Conservation (phyloP, 2,797 vertebrate genomes). For the Sandelia bainsii region DNA sequence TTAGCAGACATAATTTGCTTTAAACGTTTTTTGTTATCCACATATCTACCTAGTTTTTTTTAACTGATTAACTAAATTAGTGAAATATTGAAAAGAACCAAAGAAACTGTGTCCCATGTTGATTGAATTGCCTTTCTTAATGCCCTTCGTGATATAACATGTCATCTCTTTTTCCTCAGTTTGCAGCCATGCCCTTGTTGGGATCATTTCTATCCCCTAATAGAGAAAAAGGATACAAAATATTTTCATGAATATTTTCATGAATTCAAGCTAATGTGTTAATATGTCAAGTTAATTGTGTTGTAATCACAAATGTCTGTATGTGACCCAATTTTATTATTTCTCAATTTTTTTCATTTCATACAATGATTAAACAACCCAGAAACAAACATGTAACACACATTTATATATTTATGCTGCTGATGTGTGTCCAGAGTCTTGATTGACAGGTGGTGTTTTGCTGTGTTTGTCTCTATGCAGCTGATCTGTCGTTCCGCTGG, state of each 20-base stretch:
- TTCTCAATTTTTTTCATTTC: not conserved
- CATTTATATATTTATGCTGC: constrained; percentile 47
- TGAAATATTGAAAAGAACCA: constrained; percentile 34
- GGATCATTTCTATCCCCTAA: constrained; percentile 1
- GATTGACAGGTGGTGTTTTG: constrained; percentile 60
- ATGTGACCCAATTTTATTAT: not conserved
- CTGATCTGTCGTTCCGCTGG: constrained; percentile 96
- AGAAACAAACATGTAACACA: constrained; percentile 10
- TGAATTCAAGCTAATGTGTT: too few relatives aligned
- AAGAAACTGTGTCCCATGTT: constrained; percentile 33
- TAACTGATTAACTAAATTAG: constrained; percentile 28
- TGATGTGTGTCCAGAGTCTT: constrained; percentile 20
- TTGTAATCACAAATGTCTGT: not conserved
- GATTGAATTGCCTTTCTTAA: constrained; percentile 34
- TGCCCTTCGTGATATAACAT: constrained; percentile 28
- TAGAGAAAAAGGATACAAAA: too few relatives aligned
- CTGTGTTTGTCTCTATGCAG: constrained; percentile 76
- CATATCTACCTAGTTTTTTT: not conserved
- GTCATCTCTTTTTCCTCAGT: constrained; percentile 12
- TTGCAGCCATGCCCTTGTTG: not conserved
- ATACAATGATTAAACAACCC: not conserved
- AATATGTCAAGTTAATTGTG: too few relatives aligned
- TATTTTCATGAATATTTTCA: too few relatives aligned
- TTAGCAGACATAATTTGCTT: not conserved
- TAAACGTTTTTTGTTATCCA: not conserved